Evolutionary conservation across 2,113 vertebrate species (phyloP), one percentile per base, ranked within the genome.

Genomic region (Zingel zingel): DNA sequence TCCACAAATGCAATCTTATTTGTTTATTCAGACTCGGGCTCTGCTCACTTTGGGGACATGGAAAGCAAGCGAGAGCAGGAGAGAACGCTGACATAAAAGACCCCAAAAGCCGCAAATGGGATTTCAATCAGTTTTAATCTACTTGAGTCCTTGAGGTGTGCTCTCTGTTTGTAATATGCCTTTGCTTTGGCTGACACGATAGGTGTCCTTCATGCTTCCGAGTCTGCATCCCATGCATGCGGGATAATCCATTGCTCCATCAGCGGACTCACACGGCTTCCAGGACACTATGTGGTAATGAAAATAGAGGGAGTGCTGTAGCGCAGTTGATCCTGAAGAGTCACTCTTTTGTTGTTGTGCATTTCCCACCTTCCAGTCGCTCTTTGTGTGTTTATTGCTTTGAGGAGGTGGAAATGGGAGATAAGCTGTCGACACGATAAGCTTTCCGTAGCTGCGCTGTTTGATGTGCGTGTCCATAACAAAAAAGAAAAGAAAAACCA

Each of bases 121-220:
- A 92, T 95, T 95, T 94, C 92, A 96, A 92, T 95, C 89, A 91
- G 90, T 94, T 93, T 93, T 94, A 94, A 94, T 95, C 90, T 91
- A 72, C 84, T 67, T 12, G 64, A 92, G 92, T 92, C 90, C 82
- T 93, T 86, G 90, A 90, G 93, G 91, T 94, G 87, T 79, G 83
- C 82, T 86, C 54, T 89, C 83, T 53, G 72, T 79, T 39, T 85
- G 87, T 89, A 89, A 91, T 93, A 62, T 88, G 86, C 74, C 74
- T 83, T 86, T 47, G 77, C 84, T 66, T 83, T 27, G 74, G 79
- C 85, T 63, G 87, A 92, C 86, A 79, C 71, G 45, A 90, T 78
- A 77, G 3, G 84, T 83, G 88, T 93, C 93, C 92, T 94, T 93
- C 92, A 93, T 86, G 91, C 91, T 68, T 90, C 81, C 78, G 56